Conservation (phyloP, 2,888 invertebrate genomes). For the Tridacna gigas region DNA sequence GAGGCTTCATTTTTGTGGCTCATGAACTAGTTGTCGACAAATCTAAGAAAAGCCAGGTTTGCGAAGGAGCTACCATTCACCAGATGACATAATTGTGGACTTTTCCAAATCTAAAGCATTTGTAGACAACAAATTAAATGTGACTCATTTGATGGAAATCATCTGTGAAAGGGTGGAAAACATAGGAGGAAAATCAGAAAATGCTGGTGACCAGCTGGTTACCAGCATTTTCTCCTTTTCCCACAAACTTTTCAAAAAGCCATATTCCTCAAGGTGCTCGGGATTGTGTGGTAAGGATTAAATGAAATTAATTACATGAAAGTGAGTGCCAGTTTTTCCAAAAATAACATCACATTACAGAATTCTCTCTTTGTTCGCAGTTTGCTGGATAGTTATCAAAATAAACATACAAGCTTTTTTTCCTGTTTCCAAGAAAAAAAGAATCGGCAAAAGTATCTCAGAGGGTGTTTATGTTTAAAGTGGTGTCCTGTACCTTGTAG, state of each 20-base stretch:
- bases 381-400: conserved; percentile 3
- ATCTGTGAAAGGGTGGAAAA: not conserved
- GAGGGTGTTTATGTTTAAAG: too few relatives aligned
- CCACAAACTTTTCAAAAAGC: not conserved
- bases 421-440: not conserved
- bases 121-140: too few relatives aligned
- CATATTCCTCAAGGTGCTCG: not conserved
- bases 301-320: not conserved
- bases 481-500: too few relatives aligned
- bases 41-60: too few relatives aligned
- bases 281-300: not conserved
- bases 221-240: not conserved
- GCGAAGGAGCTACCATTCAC: too few relatives aligned
- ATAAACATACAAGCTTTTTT: conserved; percentile 6
- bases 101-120: too few relatives aligned
- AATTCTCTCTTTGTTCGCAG: not conserved
- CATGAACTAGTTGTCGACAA: too few relatives aligned
- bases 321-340: not conserved
- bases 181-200: not conserved
- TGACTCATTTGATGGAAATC: too few relatives aligned
- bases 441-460: not conserved
- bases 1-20: too few relatives aligned
- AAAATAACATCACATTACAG: not conserved
- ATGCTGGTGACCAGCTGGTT: not conserved
- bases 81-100: too few relatives aligned